Base-by-base conservation (phyloP, 2,888 invertebrate species). In the Cremastinae sp. region DNA sequence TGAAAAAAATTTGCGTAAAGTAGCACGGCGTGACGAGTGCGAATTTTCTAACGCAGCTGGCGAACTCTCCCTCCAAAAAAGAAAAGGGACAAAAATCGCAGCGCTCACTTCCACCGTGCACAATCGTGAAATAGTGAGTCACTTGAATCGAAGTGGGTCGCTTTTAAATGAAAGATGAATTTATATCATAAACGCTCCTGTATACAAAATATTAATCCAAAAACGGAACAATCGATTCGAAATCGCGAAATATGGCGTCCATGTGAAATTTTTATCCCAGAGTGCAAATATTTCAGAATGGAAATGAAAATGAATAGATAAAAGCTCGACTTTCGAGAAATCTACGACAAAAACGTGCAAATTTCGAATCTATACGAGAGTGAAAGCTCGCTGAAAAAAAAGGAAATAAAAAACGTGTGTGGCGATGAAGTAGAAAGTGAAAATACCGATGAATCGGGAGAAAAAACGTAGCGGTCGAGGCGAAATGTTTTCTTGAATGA, bases 71-170 rank as follows among this genome's bases (percentile, higher is more conserved):
- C 72, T 73, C 49, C 41, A 58, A 65, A n/a, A n/a, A n/a, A n/a
- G n/a, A n/a, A n/a, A n/a, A n/a, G n/a, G n/a, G n/a, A n/a, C n/a
- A n/a, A 73, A 65, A 51, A 12, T 10, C 16, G 1, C 41, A 37
- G 43, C 20, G 1, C 62, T 35, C 14, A 12, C 41, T 35, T 64
- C 18, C 14, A 12, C 4, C 14, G n/a, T 35, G 0, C 12, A 65
- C 58, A 73, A 43, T 73, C 58, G 58, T n/a, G 43, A 65, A 16
- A 53, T 65, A 43, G 12, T 43, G 37, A 53, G 14, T 65, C 39
- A 64, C 12, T 37, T 59, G 43, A 35, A 20, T 12, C 56, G 8
- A 72, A 43, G 64, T 72, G 43, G 72, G 64, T 64, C 72, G 58
- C 64, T n/a, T n/a, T n/a, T n/a, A n/a, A n/a, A n/a, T n/a, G n/a